Evolutionary conservation across 2,888 invertebrate genomes (phyloP).

Genomic region (Formica aserva): DNA sequence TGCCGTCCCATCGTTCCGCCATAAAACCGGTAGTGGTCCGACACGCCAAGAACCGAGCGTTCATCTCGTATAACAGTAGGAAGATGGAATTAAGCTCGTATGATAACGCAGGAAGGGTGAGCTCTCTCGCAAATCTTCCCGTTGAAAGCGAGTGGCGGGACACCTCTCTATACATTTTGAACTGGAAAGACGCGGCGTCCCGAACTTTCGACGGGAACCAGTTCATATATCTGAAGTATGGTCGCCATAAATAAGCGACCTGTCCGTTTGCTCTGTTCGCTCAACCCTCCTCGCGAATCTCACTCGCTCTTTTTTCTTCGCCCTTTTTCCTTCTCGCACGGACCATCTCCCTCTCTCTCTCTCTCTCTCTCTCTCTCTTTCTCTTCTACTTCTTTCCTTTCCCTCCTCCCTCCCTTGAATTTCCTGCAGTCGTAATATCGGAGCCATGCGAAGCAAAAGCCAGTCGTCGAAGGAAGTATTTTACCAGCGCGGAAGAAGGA

Average conservation of each 20-base stretch:
- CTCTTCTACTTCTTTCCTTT: constrained; percentile 9
- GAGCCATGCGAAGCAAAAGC: constrained; percentile 62
- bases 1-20: constrained; percentile 42
- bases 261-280: constrained; percentile 84
- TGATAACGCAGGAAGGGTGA: constrained; percentile 81
- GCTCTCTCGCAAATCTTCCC: constrained; percentile 83
- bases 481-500: constrained; percentile 44
- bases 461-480: constrained; percentile 61
- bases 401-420: constrained; percentile 64
- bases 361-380: constrained; percentile 45
- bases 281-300: constrained; percentile 74
- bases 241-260: constrained; percentile 85
- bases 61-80: constrained; percentile 35
- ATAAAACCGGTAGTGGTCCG: constrained; percentile 55
- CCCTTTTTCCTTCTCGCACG: constrained; percentile 14
- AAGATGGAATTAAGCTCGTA: constrained; percentile 77
- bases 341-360: not conserved
- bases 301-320: constrained; percentile 40
- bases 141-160: constrained; percentile 78
- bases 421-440: constrained; percentile 71
- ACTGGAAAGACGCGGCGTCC: constrained; percentile 84
- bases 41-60: constrained; percentile 43
- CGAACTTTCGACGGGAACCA: constrained; percentile 86
- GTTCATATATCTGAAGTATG: constrained; percentile 86
- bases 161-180: constrained; percentile 84